These are phyloP conservation scores for Boleophthalmus pectinirostris DNA, from an alignment of 2,113 vertebrate genomes.

Conservation along the genomic window DNA sequence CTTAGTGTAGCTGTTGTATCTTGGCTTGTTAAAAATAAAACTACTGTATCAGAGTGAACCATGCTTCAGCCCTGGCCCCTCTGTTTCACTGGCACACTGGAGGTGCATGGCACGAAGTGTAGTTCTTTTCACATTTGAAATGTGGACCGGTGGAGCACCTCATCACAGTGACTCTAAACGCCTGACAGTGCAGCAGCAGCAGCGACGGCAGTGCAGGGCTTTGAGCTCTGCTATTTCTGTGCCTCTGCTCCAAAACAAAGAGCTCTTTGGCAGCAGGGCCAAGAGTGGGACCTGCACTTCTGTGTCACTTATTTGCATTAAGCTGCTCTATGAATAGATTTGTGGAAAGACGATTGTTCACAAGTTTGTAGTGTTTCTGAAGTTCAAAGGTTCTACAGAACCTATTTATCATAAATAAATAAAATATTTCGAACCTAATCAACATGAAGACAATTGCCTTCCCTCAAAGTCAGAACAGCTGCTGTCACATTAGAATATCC, in stretches of 20 bases:
- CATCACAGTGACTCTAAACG: slow-evolving; percentile 45
- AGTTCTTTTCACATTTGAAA: slow-evolving; percentile 49
- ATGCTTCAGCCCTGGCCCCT: neutral
- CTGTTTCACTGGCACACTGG: no score
- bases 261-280: slow-evolving; percentile 19
- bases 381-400: neutral
- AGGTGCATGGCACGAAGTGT: slow-evolving; percentile 25
- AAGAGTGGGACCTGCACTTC: slow-evolving; percentile 2
- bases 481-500: no score
- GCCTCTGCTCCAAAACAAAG: slow-evolving; percentile 46
- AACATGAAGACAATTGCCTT: no score
- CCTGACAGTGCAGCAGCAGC: slow-evolving; percentile 36
- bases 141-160: slow-evolving; percentile 48
- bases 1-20: neutral
- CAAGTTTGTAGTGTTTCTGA: neutral
- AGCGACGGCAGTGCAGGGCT: slow-evolving; percentile 24
- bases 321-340: slow-evolving; percentile 4
- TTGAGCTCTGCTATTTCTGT: slow-evolving; percentile 51
- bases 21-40: neutral
- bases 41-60: neutral
- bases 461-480: no score
- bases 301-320: slow-evolving; percentile 1
- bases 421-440: no score
- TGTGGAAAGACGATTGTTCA: slow-evolving; percentile 7
- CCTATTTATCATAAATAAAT: neutral